These are phyloP conservation scores for Circaetus cinerascens DNA, from an alignment of 2,113 vertebrate genomes.

Conservation along the genomic window DNA sequence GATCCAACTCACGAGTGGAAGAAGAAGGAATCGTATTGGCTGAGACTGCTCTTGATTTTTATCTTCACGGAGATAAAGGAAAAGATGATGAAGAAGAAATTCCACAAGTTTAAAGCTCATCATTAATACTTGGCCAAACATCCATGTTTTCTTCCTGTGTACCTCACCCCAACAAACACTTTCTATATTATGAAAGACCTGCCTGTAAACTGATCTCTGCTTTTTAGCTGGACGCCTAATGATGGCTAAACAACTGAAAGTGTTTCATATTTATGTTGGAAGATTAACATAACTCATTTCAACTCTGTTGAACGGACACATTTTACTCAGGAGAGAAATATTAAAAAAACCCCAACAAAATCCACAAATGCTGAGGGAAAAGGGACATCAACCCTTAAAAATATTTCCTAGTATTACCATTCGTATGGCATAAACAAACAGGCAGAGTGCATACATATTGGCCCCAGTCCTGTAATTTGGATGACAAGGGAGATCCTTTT, in stretches of 20 bases:
- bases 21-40: no score
- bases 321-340: constrained; percentile 14
- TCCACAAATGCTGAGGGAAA: constrained; percentile 14
- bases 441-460: constrained; percentile 38
- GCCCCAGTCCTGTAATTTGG: constrained; percentile 55
- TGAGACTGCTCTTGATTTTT: no score
- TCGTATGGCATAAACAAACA: constrained; percentile 46
- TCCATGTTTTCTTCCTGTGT: neutral
- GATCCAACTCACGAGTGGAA: no score
- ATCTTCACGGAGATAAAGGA: no score
- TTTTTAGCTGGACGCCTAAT: constrained; percentile 26
- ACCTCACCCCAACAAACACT: constrained; percentile 12
- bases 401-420: constrained; percentile 38
- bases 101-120: constrained; percentile 30
- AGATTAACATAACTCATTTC: constrained; percentile 56
- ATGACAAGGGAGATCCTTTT: constrained; percentile 61
- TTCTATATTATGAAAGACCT: constrained; percentile 6
- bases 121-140: constrained; percentile 24
- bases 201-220: constrained; percentile 30
- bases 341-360: neutral
- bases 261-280: constrained; percentile 50
- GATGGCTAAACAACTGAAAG: constrained; percentile 16
- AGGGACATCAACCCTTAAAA: constrained; percentile 40
- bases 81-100: neutral
- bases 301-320: constrained; percentile 24